Evolutionary conservation across 2,113 vertebrate genomes (phyloP), one percentile per base, ranked within the genome.

Genomic region (Amia ocellicauda): DNA sequence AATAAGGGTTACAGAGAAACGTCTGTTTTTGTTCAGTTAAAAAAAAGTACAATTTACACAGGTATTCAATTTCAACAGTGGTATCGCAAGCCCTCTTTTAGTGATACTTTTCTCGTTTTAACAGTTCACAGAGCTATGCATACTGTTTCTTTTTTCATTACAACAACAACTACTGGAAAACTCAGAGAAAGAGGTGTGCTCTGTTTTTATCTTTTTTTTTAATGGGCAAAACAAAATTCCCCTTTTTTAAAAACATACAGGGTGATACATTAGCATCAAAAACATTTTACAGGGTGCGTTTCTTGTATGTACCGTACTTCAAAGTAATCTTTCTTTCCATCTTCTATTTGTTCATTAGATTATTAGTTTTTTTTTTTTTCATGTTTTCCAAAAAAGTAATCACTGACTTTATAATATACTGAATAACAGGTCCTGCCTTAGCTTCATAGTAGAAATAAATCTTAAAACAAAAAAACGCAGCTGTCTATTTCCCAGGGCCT

Each of bases 1-100:
- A 84, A 86, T 85, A 84, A 77, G 82, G 83, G 75, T 85, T 80
- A 89, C 85, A 89, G 80, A 87, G 77, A 88, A 83, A 87, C 84
- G 84, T 74, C 80, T 81, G 80, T 78, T 69, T 84, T 72, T 83
- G 85, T 79, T 88, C 73, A 80, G 78, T 86, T 87, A 81, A 83
- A 81, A 36, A 36, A 63, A 71, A 73, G 40, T 85, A 86, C 82
- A 83, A 88, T 82, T 86, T 87, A 87, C 85, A 89, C 83, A 85
- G 81, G 84, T 76, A 80, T 83, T 81, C 81, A 76, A 77, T 75
- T 77, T 64, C 78, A 80, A 84, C 80, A 89, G 85, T 88, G 85
- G 82, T 88, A 87, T 83, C 85, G 78, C 31, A 36, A 36, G 31
- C 5, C 11, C 31, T 7, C 31, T 7, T 11, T 36, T 5, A 36